phyloP scores from a whole-genome alignment of 2,797 vertebrate genomes.

The Protosalanx chinensis region DNA sequence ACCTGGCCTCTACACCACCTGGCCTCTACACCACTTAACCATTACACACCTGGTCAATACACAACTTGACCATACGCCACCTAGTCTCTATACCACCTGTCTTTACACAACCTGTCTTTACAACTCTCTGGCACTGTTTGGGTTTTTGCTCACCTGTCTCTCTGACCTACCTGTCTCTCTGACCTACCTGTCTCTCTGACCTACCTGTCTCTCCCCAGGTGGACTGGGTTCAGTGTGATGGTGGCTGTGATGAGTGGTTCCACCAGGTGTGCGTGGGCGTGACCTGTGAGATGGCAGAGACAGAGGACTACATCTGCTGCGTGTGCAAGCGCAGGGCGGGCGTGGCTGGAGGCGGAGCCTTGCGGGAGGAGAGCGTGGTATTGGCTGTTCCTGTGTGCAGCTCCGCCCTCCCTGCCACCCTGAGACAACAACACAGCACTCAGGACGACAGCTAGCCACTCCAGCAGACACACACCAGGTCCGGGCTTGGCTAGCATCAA shows the following conservation, averaged over 20 bases:
- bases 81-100: too few species aligned
- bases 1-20: too few species aligned
- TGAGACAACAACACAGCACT: slow-evolving; percentile 69
- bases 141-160: neutral
- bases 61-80: too few species aligned
- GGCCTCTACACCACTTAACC: too few species aligned
- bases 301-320: slow-evolving; percentile 95
- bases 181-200: neutral
- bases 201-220: slow-evolving; percentile 74
- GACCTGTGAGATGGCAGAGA: slow-evolving; percentile 97
- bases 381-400: slow-evolving; percentile 72
- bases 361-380: slow-evolving; percentile 72
- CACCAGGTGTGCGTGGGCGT: slow-evolving; percentile 98
- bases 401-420: slow-evolving; percentile 41
- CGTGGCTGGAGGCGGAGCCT: slow-evolving; percentile 47
- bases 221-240: slow-evolving; percentile 99
- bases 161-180: neutral
- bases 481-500: slow-evolving; percentile 24
- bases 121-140: too few species aligned
- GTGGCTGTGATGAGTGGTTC: slow-evolving; percentile 99
- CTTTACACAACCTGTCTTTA: too few species aligned
- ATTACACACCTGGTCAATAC: too few species aligned
- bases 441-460: slow-evolving; percentile 87
- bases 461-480: slow-evolving; percentile 5
- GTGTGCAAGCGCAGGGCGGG: slow-evolving; percentile 84